Base-by-base conservation (phyloP, 1,140 invertebrate genomes). In the Cylas formicarius region DNA sequence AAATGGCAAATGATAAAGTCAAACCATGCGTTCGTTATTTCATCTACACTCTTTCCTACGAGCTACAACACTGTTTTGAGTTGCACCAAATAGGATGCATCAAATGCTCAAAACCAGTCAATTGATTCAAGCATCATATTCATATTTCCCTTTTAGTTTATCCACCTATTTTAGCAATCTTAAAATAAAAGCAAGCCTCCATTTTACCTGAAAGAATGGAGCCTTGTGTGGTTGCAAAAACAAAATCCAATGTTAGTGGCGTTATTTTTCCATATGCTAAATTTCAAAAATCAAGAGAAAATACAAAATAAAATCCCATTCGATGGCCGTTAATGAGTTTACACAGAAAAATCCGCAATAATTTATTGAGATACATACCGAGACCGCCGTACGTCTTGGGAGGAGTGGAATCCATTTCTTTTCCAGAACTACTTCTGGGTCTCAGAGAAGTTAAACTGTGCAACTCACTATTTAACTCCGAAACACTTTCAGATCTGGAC, bases 331-430 rank as follows among this genome's bases (percentile, higher is more conserved):
- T n/a, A n/a, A n/a, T n/a, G n/a, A 40, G 10, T n/a, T 40, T 32
- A 13, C 27, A 21, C 19, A 41, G 33, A 19, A 10, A 35, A 20
- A 11, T 35, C 34, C 4, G 8, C 5, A 9, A 29, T 3, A 32
- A 38, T 7, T 21, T 5, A 42, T 26, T 24, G 4, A n/a, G 36
- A 40, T 13, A 56, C 81, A 73, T 75, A 87, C 84, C 84, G 44
- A 86, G 76, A 65, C 83, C 84, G 63, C 82, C 84, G 63, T 86
- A 86, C 18, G 81, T 76, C 69, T 87, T 88, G 8, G 76, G 66
- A 9, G 78, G 74, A 33, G 75, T 69, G 34, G 69, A 72, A 65
- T 65, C 61, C 2, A 44, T 73, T 69, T 58, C 74, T 73, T 31
- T 74, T 58, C 57, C 67, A 68, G 55, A 70, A 67, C 58, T 73